Conservation (phyloP, 1,140 invertebrate genomes). For the Anastrepha obliqua region DNA sequence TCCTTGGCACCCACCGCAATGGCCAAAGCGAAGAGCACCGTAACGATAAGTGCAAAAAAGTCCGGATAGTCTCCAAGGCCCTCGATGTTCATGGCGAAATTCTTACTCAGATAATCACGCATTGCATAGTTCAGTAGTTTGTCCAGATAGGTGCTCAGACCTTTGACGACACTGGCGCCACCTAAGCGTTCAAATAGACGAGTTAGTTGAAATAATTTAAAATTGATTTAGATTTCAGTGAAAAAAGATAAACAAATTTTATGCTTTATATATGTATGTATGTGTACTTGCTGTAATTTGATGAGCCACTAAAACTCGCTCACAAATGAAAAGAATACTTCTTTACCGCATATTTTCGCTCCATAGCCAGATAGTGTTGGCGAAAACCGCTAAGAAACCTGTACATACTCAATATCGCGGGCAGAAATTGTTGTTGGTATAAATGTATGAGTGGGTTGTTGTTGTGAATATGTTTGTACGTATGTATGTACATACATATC, state of each 20-base stretch:
- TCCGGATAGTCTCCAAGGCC: constrained; percentile 88
- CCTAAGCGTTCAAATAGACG: constrained; percentile 74
- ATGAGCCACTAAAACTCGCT: not conserved
- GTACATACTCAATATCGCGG: not conserved
- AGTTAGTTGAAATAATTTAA: no score
- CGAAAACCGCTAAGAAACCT: constrained; percentile 50
- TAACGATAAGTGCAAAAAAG: constrained; percentile 85
- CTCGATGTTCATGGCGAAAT: constrained; percentile 82
- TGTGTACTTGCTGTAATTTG: not conserved
- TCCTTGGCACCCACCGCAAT: constrained; percentile 90
- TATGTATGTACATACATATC: not conserved
- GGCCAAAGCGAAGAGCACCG: constrained; percentile 81
- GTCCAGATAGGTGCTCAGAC: constrained; percentile 92
- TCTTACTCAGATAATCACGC: constrained; percentile 78
- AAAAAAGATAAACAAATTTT: not conserved
- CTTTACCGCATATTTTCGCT: constrained; percentile 49
- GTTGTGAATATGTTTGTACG: not conserved
- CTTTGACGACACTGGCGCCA: constrained; percentile 93
- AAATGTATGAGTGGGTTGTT: not conserved
- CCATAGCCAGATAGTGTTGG: constrained; percentile 58
- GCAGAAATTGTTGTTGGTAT: not conserved
- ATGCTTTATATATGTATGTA: no score
- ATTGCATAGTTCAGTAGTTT: constrained; percentile 85
- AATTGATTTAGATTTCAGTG: not conserved
- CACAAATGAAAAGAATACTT: not conserved